Base-by-base conservation (phyloP, 2,797 vertebrate genomes). In the Microchirus variegatus region DNA sequence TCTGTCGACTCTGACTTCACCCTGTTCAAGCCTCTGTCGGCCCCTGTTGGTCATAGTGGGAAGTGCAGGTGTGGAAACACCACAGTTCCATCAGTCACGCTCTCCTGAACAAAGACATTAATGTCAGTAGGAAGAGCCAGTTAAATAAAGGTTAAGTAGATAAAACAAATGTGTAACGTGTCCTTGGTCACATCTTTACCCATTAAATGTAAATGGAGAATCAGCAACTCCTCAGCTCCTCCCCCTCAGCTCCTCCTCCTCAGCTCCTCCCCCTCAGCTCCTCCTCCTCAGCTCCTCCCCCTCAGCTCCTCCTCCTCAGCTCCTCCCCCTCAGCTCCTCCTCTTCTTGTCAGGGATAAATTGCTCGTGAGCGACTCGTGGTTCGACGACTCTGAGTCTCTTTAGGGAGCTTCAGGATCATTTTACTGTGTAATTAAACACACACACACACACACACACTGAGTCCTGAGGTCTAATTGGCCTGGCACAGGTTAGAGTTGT, bases 61-160 rank as follows among this genome's bases (percentile, higher is more conserved):
- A n/a, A n/a, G n/a, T n/a, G n/a, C n/a, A n/a, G n/a, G n/a, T n/a
- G n/a, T n/a, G n/a, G n/a, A n/a, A n/a, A n/a, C n/a, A n/a, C n/a
- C n/a, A n/a, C n/a, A n/a, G n/a, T n/a, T n/a, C n/a, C n/a, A n/a
- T 77, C 73, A 31, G 66, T 76, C 77, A 41, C 67, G 57, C 61
- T 78, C 56, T 40, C 26, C 48, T 66, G 48, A 87, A 80, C 52
- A n/a, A 55, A 79, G 67, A 78, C 76, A 76, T 85, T 81, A 79
- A 78, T 84, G 77, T 77, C 59, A 31, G 70, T 46, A 80, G 77
- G 80, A 75, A 58, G 48, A 73, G 78, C 58, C 79, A 75, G 67
- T 86, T 86, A 82, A 83, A 78, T 75, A 88, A 83, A 86, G 82
- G 83, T 83, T 84, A 88, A 84, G 86, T 75, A 81, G 80, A 77